These are phyloP conservation scores for Philopotamus ludificatus DNA, from an alignment of 1,140 invertebrate species.

Conservation along the genomic window DNA sequence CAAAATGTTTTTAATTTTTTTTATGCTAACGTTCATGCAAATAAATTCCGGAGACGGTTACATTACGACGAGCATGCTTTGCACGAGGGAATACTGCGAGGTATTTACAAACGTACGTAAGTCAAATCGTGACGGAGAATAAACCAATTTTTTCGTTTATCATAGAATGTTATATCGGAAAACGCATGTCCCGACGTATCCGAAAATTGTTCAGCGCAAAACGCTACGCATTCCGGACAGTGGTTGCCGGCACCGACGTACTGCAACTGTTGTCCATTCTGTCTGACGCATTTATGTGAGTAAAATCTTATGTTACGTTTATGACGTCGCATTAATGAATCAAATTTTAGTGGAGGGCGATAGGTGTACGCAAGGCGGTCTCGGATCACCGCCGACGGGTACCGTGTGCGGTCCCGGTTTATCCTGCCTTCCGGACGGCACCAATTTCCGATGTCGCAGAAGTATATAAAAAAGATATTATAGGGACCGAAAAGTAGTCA, in stretches of 20 bases:
- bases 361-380: slow-evolving; percentile 47
- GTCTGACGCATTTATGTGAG: slow-evolving; percentile 53
- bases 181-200: slow-evolving; percentile 45
- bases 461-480: too few species aligned
- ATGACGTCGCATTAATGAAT: not conserved
- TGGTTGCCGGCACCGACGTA: slow-evolving; percentile 53
- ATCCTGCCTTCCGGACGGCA: slow-evolving; percentile 42
- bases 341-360: slow-evolving; percentile 31
- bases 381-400: slow-evolving; percentile 46
- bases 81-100: slow-evolving; percentile 6
- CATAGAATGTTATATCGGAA: not conserved
- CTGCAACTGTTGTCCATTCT: slow-evolving; percentile 62
- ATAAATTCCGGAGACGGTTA: not conserved
- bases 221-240: slow-evolving; percentile 53
- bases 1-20: too few species aligned
- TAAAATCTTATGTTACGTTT: not conserved
- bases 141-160: not conserved
- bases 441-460: slow-evolving; percentile 44
- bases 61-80: not conserved
- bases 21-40: not conserved
- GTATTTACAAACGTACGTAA: not conserved
- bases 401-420: slow-evolving; percentile 50
- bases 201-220: slow-evolving; percentile 51
- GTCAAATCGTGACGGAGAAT: too few species aligned
- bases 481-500: too few species aligned